These are phyloP conservation scores for Pocota personata DNA, from an alignment of 2,888 invertebrate species.

Conservation along the genomic window DNA sequence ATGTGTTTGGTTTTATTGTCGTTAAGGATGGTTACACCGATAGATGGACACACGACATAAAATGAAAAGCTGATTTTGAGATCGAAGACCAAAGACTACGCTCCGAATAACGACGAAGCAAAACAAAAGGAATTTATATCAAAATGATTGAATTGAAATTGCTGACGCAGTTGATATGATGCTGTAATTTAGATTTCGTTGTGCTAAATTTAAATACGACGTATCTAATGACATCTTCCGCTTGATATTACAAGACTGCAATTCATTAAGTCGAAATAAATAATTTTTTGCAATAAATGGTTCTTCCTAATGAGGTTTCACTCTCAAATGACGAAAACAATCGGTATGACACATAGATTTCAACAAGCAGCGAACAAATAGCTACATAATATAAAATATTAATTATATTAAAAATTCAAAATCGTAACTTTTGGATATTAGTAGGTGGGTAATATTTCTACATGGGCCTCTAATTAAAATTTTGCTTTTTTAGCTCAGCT, in stretches of 20 bases:
- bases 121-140: too few species aligned
- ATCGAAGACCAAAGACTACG: too few species aligned
- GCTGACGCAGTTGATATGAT: not conserved
- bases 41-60: too few species aligned
- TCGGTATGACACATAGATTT: not conserved
- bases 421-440: conserved; percentile 1
- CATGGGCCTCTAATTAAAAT: not conserved
- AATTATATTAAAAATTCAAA: not conserved
- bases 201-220: not conserved
- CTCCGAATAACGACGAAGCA: too few species aligned
- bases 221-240: not conserved
- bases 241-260: not conserved
- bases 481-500: not conserved
- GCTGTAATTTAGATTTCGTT: not conserved
- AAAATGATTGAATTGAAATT: not conserved
- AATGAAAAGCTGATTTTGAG: too few species aligned
- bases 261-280: not conserved
- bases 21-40: too few species aligned
- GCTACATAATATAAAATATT: not conserved
- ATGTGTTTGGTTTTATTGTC: too few species aligned
- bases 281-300: not conserved
- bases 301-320: not conserved
- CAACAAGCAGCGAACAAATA: not conserved
- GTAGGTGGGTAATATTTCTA: not conserved
- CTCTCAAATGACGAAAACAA: not conserved